Evolutionary conservation across 2,888 invertebrate genomes (phyloP), one percentile per base, ranked within the genome.

Genomic region (Maniola hyperantus): DNA sequence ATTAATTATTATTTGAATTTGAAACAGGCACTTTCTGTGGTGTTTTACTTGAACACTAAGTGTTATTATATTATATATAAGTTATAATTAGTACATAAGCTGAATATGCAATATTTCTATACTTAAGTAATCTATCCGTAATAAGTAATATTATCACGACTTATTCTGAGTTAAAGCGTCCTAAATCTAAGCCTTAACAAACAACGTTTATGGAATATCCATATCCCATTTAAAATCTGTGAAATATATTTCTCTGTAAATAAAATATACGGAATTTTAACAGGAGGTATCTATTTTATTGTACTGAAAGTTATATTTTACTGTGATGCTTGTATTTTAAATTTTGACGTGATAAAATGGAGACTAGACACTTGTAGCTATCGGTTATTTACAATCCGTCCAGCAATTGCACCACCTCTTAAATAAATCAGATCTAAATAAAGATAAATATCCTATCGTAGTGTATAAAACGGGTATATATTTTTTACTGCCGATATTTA

Each of bases 161-260:
- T 85, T 86, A 87, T 76, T 82, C 81, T 84, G 88, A 87, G 86
- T 89, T 87, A 89, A 91, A 90, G 90, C 91, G 84, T 82, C 89
- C 89, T 88, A 91, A 13, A 70, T 63, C 72, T 73, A 73, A 65
- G 50, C 33, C 68, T 69, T 70, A 71, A 54, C 62, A 36, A 79
- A 85, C 84, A 83, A 83, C 79, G 79, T 79, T 74, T 80, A 83
- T 80, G 80, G 81, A 81, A 82, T 83, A 82, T 81, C 78, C 50
- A 66, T 70, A 72, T 80, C 76, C 81, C 75, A 77, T 79, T 42
- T 79, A 82, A 81, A 83, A 86, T 83, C 79, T 87, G 81, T 81
- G 78, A 79, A 26, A 84, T 85, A 87, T 68, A 71, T 67, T 69
- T 71, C 58, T 85, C 77, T 84, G 79, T 85, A 85, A 87, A 85